phyloP scores from a whole-genome alignment of 2,888 invertebrate species.

The Dolichomitus sp. region DNA sequence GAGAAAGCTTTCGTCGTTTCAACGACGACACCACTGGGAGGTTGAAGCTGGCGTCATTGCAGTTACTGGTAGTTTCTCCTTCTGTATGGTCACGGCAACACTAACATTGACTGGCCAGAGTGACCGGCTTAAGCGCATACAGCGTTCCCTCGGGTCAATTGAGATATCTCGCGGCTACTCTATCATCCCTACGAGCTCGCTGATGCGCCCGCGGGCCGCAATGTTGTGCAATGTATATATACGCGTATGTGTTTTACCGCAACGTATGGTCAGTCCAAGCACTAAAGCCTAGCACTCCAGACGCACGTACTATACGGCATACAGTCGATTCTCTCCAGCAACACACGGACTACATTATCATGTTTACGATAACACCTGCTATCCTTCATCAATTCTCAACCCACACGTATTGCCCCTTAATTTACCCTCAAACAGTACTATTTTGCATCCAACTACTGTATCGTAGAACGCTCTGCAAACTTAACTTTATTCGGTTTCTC shows the following conservation, averaged over 20 bases:
- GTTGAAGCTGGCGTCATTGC: slow-evolving; percentile 48
- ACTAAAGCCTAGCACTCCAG: neutral
- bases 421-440: neutral
- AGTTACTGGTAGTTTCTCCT: slow-evolving; percentile 44
- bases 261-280: neutral
- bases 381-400: neutral
- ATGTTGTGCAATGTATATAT: slow-evolving; percentile 70
- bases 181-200: slow-evolving; percentile 69
- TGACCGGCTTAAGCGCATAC: slow-evolving; percentile 49
- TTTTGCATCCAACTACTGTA: neutral
- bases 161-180: slow-evolving; percentile 76
- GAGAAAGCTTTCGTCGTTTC: slow-evolving; percentile 18
- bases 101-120: slow-evolving; percentile 46
- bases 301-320: neutral
- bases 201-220: slow-evolving; percentile 56
- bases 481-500: neutral
- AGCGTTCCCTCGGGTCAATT: slow-evolving; percentile 78
- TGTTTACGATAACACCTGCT: neutral
- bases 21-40: slow-evolving; percentile 25
- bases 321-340: neutral
- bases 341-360: neutral
- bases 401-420: neutral
- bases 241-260: slow-evolving; percentile 21
- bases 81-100: slow-evolving; percentile 35
- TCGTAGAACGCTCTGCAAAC: neutral